A percentile compares a stretch with the other conserved stretches of the same genome.
phyloP scores from a whole-genome alignment of 2,888 invertebrate genomes.

The Eupsilia transversa region DNA sequence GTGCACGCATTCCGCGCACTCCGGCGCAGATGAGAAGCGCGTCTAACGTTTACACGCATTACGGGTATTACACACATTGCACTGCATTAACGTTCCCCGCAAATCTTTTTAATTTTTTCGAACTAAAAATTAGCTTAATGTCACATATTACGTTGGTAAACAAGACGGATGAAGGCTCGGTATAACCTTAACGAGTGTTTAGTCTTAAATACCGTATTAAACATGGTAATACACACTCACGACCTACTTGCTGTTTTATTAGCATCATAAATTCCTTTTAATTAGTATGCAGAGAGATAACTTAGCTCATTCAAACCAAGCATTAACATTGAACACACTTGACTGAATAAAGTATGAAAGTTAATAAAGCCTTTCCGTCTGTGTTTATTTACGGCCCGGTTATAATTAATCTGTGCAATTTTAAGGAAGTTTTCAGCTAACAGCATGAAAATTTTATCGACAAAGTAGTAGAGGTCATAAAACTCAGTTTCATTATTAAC shows the following conservation, averaged over 20 bases:
- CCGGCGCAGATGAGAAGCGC: conserved; percentile 28
- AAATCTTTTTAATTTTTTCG: conserved; percentile 49
- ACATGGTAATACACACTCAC: conserved; percentile 13
- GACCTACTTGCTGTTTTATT: conserved; percentile 30
- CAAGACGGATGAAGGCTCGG: conserved; percentile 11
- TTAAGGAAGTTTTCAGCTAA: neutral
- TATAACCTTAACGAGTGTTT: neutral
- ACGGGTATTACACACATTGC: conserved; percentile 51
- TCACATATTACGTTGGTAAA: conserved; percentile 13
- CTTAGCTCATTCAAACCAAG: neutral
- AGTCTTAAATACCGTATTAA: conserved; percentile 31
- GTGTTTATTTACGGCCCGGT: neutral
- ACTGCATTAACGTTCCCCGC: conserved; percentile 54
- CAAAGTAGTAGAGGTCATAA: neutral
- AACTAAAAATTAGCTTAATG: conserved; percentile 40
- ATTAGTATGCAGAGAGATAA: conserved; percentile 15
- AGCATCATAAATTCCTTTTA: conserved; percentile 35
- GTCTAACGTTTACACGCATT: conserved; percentile 58
- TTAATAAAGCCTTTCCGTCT: neutral
- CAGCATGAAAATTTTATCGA: neutral
- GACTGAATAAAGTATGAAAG: conserved; percentile 15
- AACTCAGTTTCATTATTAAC: conserved; percentile 10
- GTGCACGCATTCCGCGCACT: conserved; percentile 58
- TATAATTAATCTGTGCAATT: conserved; percentile 7
- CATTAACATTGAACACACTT: conserved; percentile 13